These are phyloP conservation scores for Hipposideros armiger DNA, from an alignment of 2,113 vertebrate species.

Conservation along the genomic window DNA sequence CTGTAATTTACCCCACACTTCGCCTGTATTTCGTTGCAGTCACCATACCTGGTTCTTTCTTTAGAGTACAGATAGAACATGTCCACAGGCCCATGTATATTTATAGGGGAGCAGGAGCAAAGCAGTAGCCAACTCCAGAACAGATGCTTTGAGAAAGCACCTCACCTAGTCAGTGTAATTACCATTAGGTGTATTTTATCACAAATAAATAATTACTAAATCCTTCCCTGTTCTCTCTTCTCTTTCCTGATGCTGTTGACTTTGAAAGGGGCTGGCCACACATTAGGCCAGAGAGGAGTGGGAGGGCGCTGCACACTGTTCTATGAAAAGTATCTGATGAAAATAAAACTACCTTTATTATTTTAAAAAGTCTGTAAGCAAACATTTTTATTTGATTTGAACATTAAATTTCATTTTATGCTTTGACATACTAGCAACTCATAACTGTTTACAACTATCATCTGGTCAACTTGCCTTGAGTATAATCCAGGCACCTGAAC, in stretches of 20 bases:
- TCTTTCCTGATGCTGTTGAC: neutral
- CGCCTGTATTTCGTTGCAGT: neutral
- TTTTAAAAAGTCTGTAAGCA: neutral
- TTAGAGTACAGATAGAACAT: constrained; percentile 2
- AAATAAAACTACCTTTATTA: neutral
- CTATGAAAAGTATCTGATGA: neutral
- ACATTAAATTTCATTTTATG: constrained; percentile 46
- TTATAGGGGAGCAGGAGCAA: neutral
- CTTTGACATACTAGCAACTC: constrained; percentile 29
- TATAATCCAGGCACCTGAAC: neutral
- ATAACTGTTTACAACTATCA: neutral
- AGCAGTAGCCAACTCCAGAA: neutral
- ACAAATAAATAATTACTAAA: neutral
- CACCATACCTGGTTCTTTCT: neutral
- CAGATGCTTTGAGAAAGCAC: neutral
- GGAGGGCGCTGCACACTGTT: neutral
- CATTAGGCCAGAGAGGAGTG: neutral
- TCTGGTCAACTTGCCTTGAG: neutral
- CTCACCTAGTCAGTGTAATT: neutral
- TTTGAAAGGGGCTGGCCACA: neutral
- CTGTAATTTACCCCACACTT: neutral
- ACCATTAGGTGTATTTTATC: neutral
- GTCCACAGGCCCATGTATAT: neutral
- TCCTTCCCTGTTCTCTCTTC: neutral
- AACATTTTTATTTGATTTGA: constrained; percentile 24